A percentile compares a stretch with the other conserved stretches of the same genome.
Evolutionary conservation across 2,888 invertebrate species (phyloP).

Genomic region (Pterobdella sp.): DNA sequence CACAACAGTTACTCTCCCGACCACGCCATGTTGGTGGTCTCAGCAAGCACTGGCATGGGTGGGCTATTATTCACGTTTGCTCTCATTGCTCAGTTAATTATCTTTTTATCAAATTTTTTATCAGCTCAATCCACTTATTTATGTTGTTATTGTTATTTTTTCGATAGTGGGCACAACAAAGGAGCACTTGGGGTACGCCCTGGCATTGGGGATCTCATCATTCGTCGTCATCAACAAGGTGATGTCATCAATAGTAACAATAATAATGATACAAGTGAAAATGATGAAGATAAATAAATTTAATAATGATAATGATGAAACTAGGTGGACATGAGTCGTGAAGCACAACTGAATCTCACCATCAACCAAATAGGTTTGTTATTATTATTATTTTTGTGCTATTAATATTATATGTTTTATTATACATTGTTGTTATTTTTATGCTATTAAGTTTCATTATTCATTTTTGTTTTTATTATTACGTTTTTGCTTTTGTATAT

Average conservation of each 20-base stretch:
- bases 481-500: no score
- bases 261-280: neutral
- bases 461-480: no score
- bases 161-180: constrained; percentile 60
- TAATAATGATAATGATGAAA: neutral
- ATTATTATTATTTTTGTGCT: no score
- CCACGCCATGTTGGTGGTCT: constrained; percentile 77
- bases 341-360: constrained; percentile 52
- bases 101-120: neutral
- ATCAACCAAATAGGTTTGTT: constrained; percentile 51
- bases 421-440: no score
- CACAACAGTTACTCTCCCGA: constrained; percentile 70
- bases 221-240: constrained; percentile 88
- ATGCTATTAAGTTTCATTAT: no score
- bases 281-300: neutral
- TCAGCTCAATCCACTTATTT: neutral
- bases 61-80: constrained; percentile 2
- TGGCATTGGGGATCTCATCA: constrained; percentile 64
- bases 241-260: neutral
- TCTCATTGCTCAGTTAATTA: neutral
- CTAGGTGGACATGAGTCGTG: constrained; percentile 51
- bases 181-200: constrained; percentile 75
- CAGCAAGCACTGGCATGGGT: constrained; percentile 63
- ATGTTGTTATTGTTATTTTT: neutral
- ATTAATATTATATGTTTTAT: no score